Evolutionary conservation across 2,888 invertebrate genomes (phyloP).

Genomic region (Mythimna albipuncta): DNA sequence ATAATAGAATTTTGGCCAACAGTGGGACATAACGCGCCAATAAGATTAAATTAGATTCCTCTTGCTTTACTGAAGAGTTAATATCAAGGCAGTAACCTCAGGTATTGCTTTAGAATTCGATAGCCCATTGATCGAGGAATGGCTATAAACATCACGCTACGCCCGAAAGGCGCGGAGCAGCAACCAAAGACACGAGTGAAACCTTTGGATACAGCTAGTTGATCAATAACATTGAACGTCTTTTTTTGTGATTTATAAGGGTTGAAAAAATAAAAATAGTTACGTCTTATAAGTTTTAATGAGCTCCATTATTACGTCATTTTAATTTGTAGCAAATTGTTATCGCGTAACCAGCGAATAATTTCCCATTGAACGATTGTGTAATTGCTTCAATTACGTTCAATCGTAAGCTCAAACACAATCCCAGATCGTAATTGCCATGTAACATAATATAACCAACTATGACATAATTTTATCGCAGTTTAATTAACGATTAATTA

Average conservation of each 20-base stretch:
- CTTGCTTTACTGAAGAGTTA: too few species aligned
- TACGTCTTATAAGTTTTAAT: neutral
- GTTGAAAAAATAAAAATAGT: neutral
- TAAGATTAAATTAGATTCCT: too few species aligned
- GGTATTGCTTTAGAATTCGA: too few species aligned
- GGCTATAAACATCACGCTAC: too few species aligned
- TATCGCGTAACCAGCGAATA: slow-evolving; percentile 15
- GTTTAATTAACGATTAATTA: slow-evolving; percentile 18
- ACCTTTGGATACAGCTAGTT: too few species aligned
- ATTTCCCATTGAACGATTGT: slow-evolving; percentile 38
- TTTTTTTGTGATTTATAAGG: neutral
- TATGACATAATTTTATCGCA: slow-evolving; percentile 20
- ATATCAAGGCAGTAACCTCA: too few species aligned
- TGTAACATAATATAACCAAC: slow-evolving; percentile 21
- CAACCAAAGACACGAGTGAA: too few species aligned
- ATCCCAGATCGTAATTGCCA: slow-evolving; percentile 33
- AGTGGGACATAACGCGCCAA: too few species aligned
- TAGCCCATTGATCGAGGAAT: too few species aligned
- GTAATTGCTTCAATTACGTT: slow-evolving; percentile 40
- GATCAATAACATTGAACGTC: too few species aligned
- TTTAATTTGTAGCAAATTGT: slow-evolving; percentile 2
- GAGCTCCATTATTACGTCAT: slow-evolving; percentile 6
- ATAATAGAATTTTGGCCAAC: too few species aligned
- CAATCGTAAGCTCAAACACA: slow-evolving; percentile 32
- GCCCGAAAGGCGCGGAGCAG: too few species aligned